These are phyloP conservation scores for Leucania comma DNA, from an alignment of 2,888 invertebrate species.

Conservation along the genomic window DNA sequence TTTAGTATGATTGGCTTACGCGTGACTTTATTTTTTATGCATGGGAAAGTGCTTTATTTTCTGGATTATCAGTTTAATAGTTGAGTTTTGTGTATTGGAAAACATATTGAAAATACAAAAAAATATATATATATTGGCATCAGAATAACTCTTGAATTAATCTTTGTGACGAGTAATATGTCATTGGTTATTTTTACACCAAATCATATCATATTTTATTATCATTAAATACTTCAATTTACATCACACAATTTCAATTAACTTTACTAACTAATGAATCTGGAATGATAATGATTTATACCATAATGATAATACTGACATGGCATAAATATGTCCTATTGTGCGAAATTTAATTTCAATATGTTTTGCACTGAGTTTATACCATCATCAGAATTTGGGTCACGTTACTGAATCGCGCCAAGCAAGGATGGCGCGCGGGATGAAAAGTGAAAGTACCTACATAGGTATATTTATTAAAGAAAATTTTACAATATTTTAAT, in stretches of 20 bases:
- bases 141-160: not conserved
- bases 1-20: constrained; percentile 39
- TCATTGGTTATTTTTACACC: no score
- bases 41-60: not conserved
- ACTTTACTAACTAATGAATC: not conserved
- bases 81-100: not conserved
- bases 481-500: not conserved
- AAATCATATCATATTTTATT: not conserved
- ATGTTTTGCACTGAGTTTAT: constrained; percentile 61
- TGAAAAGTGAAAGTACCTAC: not conserved
- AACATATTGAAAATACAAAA: not conserved
- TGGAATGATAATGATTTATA: constrained; percentile 16
- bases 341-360: constrained; percentile 67
- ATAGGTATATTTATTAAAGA: not conserved
- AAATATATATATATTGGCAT: no score
- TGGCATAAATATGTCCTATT: constrained; percentile 22
- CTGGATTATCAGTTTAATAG: not conserved
- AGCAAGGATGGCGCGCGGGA: constrained; percentile 11
- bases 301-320: constrained; percentile 38
- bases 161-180: no score
- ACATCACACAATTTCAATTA: not conserved
- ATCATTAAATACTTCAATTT: no score
- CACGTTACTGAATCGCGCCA: constrained; percentile 45
- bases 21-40: not conserved
- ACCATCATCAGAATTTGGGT: constrained; percentile 60